Base-by-base conservation (phyloP, 2,113 vertebrate genomes). In the Puntigrus tetrazona region DNA sequence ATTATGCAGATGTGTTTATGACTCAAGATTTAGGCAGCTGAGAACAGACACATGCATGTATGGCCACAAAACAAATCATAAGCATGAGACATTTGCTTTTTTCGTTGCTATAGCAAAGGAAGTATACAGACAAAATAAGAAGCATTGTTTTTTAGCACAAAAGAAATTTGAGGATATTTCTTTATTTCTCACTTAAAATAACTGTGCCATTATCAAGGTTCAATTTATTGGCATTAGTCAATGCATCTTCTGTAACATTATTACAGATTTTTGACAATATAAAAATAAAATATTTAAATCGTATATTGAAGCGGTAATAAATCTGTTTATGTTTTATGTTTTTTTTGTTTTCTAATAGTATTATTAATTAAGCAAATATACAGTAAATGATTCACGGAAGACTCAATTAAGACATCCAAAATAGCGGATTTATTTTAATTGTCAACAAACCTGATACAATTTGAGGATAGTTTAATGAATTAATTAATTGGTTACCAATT, bases 1-100 rank as follows among this genome's bases (percentile, higher is more conserved):
- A 88, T 88, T 88, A 90, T 91, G 88, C 88, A 90, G 88, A 90
- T 92, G 90, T 91, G 84, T 88, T 92, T 91, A 88, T 82, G 74
- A 81, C 83, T 81, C 41, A 57, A 82, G 77, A 87, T 83, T 75
- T 78, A 65, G 25, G 43, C n/a, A 50, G 67, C n/a, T 47, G 47
- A 81, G 36, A 82, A 85, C 50, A 75, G 72, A 72, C 52, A 86
- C 50, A 52, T 74, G 63, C 65, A 85, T 79, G 47, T 59, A 45
- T 72, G 43, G 50, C 27, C n/a, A 16, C 16, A 69, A 57, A 45
- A 36, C 55, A 29, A 63, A 77, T 43, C 11, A 61, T 70, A 16
- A 50, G 61, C 13, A 41, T 47, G 38, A 27, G 41, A 41, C 20
- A 29, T 55, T n/a, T 55, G 4, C 16, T 63, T 18, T 67, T 41